Percentiles rank a stretch among this genome's conserved stretches.
phyloP scores from a whole-genome alignment of 1,140 invertebrate species.

The Orius insidiosus region DNA sequence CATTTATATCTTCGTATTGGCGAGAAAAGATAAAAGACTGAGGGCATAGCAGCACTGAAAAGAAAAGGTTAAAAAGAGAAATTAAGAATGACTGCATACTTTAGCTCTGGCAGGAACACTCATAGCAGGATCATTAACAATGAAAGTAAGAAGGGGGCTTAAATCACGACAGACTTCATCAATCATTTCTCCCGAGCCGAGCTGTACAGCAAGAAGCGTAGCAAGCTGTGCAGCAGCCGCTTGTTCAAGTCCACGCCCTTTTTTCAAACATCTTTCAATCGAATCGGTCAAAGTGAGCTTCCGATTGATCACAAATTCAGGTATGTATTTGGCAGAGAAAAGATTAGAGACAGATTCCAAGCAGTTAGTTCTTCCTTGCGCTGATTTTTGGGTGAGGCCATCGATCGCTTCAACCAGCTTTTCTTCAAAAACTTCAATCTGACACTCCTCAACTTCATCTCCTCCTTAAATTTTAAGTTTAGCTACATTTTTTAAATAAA shows the following conservation, averaged over 20 bases:
- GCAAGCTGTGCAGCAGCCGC: conserved; percentile 59
- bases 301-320: conserved; percentile 53
- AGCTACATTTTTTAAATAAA: not conserved
- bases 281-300: conserved; percentile 65
- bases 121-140: conserved; percentile 41
- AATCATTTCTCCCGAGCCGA: conserved; percentile 43
- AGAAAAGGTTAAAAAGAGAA: too few species aligned
- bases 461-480: conserved; percentile 8
- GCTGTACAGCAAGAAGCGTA: conserved; percentile 63
- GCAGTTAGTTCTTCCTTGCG: conserved; percentile 55
- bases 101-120: conserved; percentile 39
- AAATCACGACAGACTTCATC: conserved; percentile 42
- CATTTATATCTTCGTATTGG: conserved; percentile 41
- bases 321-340: conserved; percentile 62
- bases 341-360: conserved; percentile 54
- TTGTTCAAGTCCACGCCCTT: conserved; percentile 65
- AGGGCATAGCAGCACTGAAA: conserved; percentile 74
- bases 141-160: conserved; percentile 35
- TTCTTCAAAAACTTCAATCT: conserved; percentile 70
- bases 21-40: conserved; percentile 66
- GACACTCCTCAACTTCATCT: conserved; percentile 29
- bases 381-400: conserved; percentile 65
- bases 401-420: conserved; percentile 75
- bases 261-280: conserved; percentile 59
- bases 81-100: too few species aligned